These are phyloP conservation scores for Esperia sulphurella DNA, from an alignment of 2,888 invertebrate genomes.

Conservation along the genomic window DNA sequence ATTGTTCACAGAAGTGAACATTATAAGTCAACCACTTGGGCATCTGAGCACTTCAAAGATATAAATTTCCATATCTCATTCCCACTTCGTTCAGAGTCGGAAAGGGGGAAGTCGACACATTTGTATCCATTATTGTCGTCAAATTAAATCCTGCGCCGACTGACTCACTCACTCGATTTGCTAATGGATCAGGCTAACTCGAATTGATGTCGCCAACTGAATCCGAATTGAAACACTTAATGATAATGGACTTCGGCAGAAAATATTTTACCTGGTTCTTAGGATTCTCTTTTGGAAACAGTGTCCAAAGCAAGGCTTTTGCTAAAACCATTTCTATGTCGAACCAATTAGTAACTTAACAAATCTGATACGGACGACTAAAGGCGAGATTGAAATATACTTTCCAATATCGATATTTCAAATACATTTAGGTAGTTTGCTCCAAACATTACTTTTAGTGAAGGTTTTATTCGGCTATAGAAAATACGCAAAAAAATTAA, in stretches of 20 bases:
- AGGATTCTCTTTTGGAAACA: too few relatives aligned
- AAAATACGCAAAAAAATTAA: too few relatives aligned
- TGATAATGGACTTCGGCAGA: background rate
- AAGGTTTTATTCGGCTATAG: too few relatives aligned
- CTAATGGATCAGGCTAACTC: slow-evolving; percentile 59
- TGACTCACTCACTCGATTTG: slow-evolving; percentile 38
- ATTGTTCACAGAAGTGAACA: background rate
- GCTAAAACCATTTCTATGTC: too few relatives aligned
- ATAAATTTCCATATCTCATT: slow-evolving; percentile 9
- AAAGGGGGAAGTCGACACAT: slow-evolving; percentile 39
- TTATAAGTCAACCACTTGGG: background rate
- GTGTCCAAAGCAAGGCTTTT: too few relatives aligned
- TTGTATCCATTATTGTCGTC: slow-evolving; percentile 57
- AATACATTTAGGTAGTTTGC: too few relatives aligned
- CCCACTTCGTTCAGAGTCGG: background rate
- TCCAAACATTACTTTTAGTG: too few relatives aligned
- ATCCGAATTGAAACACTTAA: slow-evolving; percentile 10
- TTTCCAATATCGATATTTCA: too few relatives aligned
- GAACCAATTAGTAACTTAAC: too few relatives aligned
- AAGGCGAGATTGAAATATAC: too few relatives aligned
- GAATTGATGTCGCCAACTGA: slow-evolving; percentile 32
- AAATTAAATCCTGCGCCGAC: slow-evolving; percentile 60
- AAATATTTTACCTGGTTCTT: background rate
- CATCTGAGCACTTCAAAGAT: slow-evolving; percentile 8
- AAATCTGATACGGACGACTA: too few relatives aligned